A percentile compares a stretch with the other conserved stretches of the same genome.
Conservation (phyloP, 23 tunicate genomes). For the Aplidium turbinatum region DNA sequence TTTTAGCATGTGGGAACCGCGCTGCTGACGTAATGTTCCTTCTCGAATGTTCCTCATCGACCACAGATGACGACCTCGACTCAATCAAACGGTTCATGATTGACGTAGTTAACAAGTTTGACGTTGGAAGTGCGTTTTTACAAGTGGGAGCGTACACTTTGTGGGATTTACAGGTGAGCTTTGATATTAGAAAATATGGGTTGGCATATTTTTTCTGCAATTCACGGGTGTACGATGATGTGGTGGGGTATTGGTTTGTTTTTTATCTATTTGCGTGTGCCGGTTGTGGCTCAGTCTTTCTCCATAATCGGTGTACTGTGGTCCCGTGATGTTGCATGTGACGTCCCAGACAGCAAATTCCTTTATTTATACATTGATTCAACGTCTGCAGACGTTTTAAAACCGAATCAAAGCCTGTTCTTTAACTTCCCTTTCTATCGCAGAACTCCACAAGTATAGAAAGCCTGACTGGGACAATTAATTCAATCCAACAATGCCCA, state of each 20-base stretch:
- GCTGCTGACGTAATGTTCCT: constrained; percentile 47
- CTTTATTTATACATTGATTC: too few species aligned
- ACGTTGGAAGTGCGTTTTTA: constrained; percentile 42
- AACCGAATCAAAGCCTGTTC: neutral
- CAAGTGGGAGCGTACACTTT: constrained; percentile 20
- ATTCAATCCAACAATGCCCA: constrained; percentile 8
- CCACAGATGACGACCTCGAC: constrained; percentile 10
- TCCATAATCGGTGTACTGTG: too few species aligned
- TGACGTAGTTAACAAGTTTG: constrained; percentile 33
- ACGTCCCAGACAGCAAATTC: neutral
- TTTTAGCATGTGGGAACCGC: constrained; percentile 42
- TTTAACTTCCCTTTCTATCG: neutral
- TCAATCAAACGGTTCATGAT: constrained; percentile 29
- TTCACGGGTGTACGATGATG: too few species aligned
- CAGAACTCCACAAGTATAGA: constrained; percentile 19
- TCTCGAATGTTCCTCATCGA: constrained; percentile 41
- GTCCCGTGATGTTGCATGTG: too few species aligned
- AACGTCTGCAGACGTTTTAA: too few species aligned
- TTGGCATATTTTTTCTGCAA: too few species aligned
- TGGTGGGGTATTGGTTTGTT: too few species aligned
- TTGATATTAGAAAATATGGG: too few species aligned
- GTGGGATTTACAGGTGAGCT: constrained; percentile 12
- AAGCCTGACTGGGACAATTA: constrained; percentile 13
- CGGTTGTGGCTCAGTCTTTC: too few species aligned
- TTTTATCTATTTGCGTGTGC: too few species aligned